A percentile compares a stretch with the other conserved stretches of the same genome.
Conservation (phyloP, 2,888 invertebrate genomes). For the Melipona beecheii region DNA sequence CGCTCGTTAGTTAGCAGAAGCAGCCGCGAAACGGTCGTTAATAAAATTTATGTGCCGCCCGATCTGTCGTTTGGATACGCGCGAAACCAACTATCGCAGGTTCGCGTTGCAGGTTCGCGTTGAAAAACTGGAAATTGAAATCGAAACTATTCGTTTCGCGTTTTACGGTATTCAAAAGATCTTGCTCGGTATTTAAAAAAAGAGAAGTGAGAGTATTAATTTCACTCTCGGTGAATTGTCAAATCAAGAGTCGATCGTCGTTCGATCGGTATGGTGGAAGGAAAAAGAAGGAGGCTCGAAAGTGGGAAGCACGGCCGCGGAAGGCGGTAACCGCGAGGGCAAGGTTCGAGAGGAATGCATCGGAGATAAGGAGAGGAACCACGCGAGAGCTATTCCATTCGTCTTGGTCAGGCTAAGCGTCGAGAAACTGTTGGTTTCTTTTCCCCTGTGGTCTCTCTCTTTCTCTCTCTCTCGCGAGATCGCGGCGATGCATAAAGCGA, state of each 20-base stretch:
- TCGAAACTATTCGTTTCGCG: no score
- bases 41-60: slow-evolving; percentile 23
- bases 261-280: no score
- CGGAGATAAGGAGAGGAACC: slow-evolving; percentile 66
- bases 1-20: slow-evolving; percentile 46
- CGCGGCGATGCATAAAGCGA: slow-evolving; percentile 75
- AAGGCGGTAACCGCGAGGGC: slow-evolving; percentile 46
- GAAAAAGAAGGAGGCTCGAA: slow-evolving; percentile 21
- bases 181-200: no score
- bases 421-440: slow-evolving; percentile 59
- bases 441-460: slow-evolving; percentile 12
- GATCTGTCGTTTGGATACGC: not conserved
- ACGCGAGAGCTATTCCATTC: slow-evolving; percentile 70
- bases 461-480: slow-evolving; percentile 56
- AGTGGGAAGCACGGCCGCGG: slow-evolving; percentile 27
- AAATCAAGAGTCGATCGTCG: no score
- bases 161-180: no score
- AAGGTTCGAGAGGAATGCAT: slow-evolving; percentile 71
- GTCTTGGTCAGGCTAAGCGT: slow-evolving; percentile 72
- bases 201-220: no score
- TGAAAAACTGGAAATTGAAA: not conserved
- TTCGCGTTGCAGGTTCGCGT: no score
- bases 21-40: slow-evolving; percentile 31
- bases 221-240: no score
- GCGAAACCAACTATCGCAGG: not conserved